A percentile compares a stretch with the other conserved stretches of the same genome.
Conservation (phyloP, 2,113 vertebrate genomes). For the Lasiurus cinereus region DNA sequence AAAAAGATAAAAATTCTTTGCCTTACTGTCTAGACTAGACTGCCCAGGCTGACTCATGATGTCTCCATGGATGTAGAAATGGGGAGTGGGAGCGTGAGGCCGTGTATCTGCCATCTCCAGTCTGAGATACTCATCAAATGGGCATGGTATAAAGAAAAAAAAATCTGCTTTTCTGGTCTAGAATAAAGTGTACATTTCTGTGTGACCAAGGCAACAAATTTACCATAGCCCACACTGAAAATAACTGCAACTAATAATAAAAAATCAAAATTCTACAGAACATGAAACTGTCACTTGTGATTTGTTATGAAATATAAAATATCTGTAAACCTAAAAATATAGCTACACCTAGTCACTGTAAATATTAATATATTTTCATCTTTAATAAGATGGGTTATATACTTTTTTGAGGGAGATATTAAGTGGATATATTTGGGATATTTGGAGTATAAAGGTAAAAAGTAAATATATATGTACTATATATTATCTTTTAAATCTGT, state of each 20-base stretch:
- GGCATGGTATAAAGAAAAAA: background rate
- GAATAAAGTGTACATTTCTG: conserved; percentile 56
- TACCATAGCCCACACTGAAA: conserved; percentile 74
- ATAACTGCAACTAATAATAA: conserved; percentile 76
- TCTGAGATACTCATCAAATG: background rate
- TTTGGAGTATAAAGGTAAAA: conserved; percentile 21
- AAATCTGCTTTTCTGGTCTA: conserved; percentile 57
- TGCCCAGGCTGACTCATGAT: background rate
- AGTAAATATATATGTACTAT: background rate
- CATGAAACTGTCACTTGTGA: conserved; percentile 71
- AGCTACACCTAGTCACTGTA: conserved; percentile 66
- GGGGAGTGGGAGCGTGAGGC: accelerated
- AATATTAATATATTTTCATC: conserved; percentile 70
- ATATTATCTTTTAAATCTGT: background rate
- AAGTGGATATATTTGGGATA: conserved; percentile 40
- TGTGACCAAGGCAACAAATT: conserved; percentile 74
- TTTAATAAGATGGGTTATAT: conserved; percentile 54
- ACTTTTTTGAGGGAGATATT: conserved; percentile 59
- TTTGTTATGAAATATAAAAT: conserved; percentile 76
- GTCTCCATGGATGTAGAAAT: background rate
- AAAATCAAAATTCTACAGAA: conserved; percentile 78
- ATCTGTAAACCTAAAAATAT: conserved; percentile 54
- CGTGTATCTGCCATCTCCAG: too few species aligned
- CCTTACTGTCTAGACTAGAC: background rate
- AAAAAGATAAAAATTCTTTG: background rate